A percentile compares a stretch with the other conserved stretches of the same genome.
Conservation (phyloP, 2,113 vertebrate genomes). For the Lanius collurio region DNA sequence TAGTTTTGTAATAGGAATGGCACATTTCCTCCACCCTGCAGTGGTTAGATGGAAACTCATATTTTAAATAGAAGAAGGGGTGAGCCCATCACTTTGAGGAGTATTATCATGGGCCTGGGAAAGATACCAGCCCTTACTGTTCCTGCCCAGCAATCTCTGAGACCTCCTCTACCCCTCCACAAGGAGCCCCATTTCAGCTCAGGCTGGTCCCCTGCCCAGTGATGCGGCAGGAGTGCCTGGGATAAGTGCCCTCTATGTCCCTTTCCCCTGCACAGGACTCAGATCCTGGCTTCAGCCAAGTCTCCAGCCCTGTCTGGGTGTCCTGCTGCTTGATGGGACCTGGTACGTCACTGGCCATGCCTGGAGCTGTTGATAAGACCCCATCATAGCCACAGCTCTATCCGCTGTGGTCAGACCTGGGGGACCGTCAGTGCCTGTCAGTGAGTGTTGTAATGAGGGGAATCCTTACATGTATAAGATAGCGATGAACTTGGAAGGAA, state of each 20-base stretch:
- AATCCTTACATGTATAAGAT: no score
- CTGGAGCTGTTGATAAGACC: neutral
- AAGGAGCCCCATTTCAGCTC: neutral
- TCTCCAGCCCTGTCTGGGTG: neutral
- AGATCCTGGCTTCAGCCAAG: neutral
- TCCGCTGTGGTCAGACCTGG: neutral
- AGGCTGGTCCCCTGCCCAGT: no score
- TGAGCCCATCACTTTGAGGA: neutral
- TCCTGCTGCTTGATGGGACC: neutral
- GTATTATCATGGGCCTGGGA: neutral
- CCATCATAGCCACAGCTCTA: fast-evolving
- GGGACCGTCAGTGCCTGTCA: fast-evolving
- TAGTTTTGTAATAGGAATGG: neutral
- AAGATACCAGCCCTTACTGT: neutral
- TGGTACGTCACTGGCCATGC: neutral
- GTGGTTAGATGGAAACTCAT: neutral
- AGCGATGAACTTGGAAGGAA: no score
- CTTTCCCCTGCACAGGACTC: neutral
- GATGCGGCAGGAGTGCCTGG: neutral
- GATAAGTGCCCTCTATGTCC: no score
- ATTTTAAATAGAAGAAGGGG: neutral
- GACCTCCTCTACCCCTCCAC: neutral
- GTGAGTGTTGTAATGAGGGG: no score
- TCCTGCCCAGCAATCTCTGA: neutral
- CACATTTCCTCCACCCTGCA: neutral